These are phyloP conservation scores for Aleiodes leptofemur DNA, from an alignment of 2,888 invertebrate genomes.

Conservation along the genomic window DNA sequence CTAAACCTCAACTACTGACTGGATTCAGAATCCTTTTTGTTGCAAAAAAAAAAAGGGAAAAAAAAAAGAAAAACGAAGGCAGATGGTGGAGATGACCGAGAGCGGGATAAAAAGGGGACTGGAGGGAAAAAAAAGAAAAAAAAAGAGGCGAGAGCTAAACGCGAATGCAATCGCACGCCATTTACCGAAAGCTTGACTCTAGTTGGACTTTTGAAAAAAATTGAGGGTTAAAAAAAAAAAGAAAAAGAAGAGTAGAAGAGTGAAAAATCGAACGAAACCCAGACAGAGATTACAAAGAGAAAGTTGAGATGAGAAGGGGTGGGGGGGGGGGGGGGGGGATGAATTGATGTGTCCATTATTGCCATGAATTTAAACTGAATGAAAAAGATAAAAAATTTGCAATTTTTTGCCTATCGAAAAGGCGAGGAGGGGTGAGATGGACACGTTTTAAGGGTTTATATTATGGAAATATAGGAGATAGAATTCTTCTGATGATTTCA, in stretches of 20 bases:
- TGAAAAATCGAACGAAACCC: conserved; percentile 36
- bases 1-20: conserved; percentile 40
- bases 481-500: too few relatives aligned
- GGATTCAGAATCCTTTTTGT: conserved; percentile 11
- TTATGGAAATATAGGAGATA: too few relatives aligned
- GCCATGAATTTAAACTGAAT: conserved; percentile 50
- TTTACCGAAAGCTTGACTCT: conserved; percentile 53
- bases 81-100: conserved; percentile 34
- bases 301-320: conserved; percentile 53
- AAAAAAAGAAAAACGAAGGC: background rate
- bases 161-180: conserved; percentile 66
- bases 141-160: conserved; percentile 45
- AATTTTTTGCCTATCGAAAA: background rate
- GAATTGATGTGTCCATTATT: conserved; percentile 66
- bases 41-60: background rate
- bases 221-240: conserved; percentile 33
- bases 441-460: too few relatives aligned
- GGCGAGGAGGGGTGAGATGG: too few relatives aligned
- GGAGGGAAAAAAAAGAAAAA: conserved; percentile 25
- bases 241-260: conserved; percentile 25
- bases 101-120: conserved; percentile 40
- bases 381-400: conserved; percentile 40
- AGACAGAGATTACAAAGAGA: conserved; percentile 44
- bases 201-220: conserved; percentile 38
- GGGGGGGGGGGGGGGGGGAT: conserved; percentile 56